These are phyloP conservation scores for Oscheius myriophilus DNA, from an alignment of 2,888 invertebrate species.

Conservation along the genomic window DNA sequence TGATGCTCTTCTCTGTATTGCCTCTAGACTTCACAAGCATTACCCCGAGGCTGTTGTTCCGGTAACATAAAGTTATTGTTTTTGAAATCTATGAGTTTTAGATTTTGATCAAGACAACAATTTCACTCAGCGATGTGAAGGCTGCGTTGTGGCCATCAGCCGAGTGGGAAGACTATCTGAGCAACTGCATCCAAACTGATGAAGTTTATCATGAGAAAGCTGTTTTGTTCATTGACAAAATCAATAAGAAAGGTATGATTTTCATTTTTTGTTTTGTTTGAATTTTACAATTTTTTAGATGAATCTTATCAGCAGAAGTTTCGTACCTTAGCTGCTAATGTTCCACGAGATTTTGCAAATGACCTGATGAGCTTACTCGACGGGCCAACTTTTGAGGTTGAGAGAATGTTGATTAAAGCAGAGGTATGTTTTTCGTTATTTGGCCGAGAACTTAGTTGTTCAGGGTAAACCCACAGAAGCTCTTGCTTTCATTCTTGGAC, in stretches of 20 bases:
- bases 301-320: neutral
- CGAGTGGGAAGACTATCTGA: constrained; percentile 11
- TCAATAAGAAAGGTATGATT: constrained; percentile 13
- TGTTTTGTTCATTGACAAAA: neutral
- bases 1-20: no score
- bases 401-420: neutral
- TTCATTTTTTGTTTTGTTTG: neutral
- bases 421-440: neutral
- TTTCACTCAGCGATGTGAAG: neutral
- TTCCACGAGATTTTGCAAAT: neutral
- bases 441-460: neutral
- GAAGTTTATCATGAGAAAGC: neutral
- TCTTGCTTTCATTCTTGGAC: neutral
- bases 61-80: no score
- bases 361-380: neutral
- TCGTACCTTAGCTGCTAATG: neutral
- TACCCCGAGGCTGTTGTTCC: no score
- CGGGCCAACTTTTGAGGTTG: neutral
- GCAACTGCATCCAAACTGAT: neutral
- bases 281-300: neutral
- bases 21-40: no score
- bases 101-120: neutral
- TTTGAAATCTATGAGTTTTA: neutral
- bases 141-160: neutral
- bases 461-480: neutral